Conservation (phyloP, 2,888 invertebrate species). For the Erynnis tages region DNA sequence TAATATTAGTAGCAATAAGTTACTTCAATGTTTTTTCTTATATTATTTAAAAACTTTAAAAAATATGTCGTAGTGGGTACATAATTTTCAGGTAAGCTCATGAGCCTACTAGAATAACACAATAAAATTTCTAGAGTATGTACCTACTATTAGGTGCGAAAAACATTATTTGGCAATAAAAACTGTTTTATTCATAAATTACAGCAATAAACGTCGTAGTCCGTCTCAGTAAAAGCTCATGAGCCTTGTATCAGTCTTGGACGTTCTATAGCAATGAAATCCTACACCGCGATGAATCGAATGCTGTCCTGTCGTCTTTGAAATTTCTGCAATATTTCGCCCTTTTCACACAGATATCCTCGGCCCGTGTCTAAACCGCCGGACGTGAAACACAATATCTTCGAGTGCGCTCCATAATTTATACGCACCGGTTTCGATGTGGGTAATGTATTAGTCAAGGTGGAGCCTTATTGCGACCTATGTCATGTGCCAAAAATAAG, state of each 20-base stretch:
- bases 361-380: slow-evolving; percentile 74
- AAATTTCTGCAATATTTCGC: slow-evolving; percentile 81
- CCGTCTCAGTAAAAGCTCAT: slow-evolving; percentile 56
- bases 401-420: slow-evolving; percentile 73
- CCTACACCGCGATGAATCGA: slow-evolving; percentile 79
- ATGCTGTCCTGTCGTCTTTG: slow-evolving; percentile 78
- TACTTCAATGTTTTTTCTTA: too few relatives aligned
- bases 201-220: slow-evolving; percentile 66
- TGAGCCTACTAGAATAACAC: too few relatives aligned
- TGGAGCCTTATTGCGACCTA: slow-evolving; percentile 55
- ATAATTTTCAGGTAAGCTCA: too few relatives aligned
- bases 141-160: too few relatives aligned
- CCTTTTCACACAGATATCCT: slow-evolving; percentile 79
- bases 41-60: too few relatives aligned
- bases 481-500: slow-evolving; percentile 37
- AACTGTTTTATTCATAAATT: slow-evolving; percentile 35
- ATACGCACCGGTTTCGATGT: slow-evolving; percentile 57
- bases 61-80: too few relatives aligned
- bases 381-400: slow-evolving; percentile 80
- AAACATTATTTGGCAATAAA: background rate
- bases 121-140: too few relatives aligned
- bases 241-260: slow-evolving; percentile 52
- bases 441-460: slow-evolving; percentile 57
- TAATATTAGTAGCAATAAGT: too few relatives aligned
- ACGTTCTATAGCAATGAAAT: slow-evolving; percentile 74